Evolutionary conservation across 2,113 vertebrate species (phyloP), one percentile per base, ranked within the genome.

Genomic region (Microtus montanus): DNA sequence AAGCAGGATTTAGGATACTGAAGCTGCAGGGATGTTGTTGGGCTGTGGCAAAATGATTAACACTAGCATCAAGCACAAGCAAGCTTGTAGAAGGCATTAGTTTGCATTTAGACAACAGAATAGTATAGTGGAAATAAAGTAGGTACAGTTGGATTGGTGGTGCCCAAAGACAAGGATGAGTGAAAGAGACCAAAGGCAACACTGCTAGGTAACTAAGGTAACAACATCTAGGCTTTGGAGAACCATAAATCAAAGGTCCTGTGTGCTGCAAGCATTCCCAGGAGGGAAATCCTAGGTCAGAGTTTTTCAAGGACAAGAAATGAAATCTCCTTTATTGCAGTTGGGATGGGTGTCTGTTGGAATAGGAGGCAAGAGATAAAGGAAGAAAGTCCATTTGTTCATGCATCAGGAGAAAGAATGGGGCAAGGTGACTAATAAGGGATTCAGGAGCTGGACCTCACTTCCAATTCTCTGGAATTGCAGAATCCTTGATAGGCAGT

Each of bases 171-270:
- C 10, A 8, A 49, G 38, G 87, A 96, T 22, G 6, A 49, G 20
- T 28, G 58, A 91, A 84, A 95, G 83, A 86, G 89, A 95, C 86
- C 19, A 49, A 85, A 91, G 49, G 52, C 1, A 0, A 71, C 80
- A 97, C 96, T 97, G 96, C 89, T 94, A 91, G 95, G 97, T 98
- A 98, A 98, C 99, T 98, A 99, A 98, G 95, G 97, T 98, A 98
- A 98, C 99, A 99, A 99, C 98, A 98, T 98, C 97, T 92, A 97
- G 98, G 98, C 98, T 98, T 98, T 98, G 96, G 97, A 97, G 96
- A 97, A 95, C 91, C 98, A 98, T 99, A 99, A 99, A 99, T 99
- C 98, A 98, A 98, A 97, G 38, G 83, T 94, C 91, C 98, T 97
- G 96, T 97, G 97, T 98, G 97, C 97, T 98, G 98, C 98, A 98